These are phyloP conservation scores for Piscicola geometra DNA, from an alignment of 2,888 invertebrate genomes.

Conservation along the genomic window DNA sequence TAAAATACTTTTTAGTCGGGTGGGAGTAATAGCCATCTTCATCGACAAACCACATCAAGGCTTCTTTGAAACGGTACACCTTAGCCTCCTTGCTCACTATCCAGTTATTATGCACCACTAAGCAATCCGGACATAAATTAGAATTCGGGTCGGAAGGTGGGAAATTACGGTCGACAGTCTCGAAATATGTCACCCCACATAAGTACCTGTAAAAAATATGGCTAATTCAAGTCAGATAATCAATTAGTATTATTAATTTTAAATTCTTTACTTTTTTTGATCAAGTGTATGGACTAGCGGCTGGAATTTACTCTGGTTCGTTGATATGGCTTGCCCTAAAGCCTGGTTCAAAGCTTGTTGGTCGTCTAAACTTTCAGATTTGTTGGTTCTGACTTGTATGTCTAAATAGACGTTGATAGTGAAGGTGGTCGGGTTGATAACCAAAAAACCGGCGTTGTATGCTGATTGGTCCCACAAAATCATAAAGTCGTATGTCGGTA, in stretches of 20 bases:
- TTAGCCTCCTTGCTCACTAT: constrained; percentile 40
- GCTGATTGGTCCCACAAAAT: constrained; percentile 32
- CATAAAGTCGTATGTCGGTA: constrained; percentile 24
- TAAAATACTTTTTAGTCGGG: constrained; percentile 33
- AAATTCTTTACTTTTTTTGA: neutral
- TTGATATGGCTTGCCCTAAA: neutral
- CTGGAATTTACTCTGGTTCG: neutral
- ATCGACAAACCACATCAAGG: constrained; percentile 38
- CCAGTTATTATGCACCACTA: constrained; percentile 42
- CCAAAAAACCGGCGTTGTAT: constrained; percentile 39
- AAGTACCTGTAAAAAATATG: neutral
- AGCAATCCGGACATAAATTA: constrained; percentile 30
- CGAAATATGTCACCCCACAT: constrained; percentile 40
- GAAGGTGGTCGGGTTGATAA: constrained; percentile 32
- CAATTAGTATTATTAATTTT: neutral
- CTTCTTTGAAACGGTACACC: constrained; percentile 40
- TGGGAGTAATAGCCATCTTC: constrained; percentile 37
- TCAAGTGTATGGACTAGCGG: neutral
- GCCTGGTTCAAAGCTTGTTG: constrained; percentile 36
- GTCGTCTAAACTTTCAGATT: constrained; percentile 34
- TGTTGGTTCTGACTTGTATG: constrained; percentile 27
- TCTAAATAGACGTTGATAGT: constrained; percentile 31
- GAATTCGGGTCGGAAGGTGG: constrained; percentile 1
- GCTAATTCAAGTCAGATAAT: neutral
- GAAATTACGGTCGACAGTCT: constrained; percentile 29